Evolutionary conservation across 2,113 vertebrate genomes (phyloP), one percentile per base, ranked within the genome.

Genomic region (Stigmatopora argus): DNA sequence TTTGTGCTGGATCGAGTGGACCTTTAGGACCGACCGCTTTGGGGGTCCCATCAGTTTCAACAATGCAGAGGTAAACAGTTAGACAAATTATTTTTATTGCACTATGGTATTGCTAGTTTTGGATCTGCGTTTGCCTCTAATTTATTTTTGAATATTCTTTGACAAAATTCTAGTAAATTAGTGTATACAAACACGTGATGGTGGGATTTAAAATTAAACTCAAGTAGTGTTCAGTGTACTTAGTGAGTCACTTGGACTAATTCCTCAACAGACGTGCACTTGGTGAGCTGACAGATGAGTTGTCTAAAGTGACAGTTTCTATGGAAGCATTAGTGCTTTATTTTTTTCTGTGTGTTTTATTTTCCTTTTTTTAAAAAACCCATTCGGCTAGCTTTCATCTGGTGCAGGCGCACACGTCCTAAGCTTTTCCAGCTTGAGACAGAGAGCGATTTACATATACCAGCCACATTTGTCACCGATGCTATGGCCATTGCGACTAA

Each of bases 311-410:
- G 35, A 65, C 45, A 35, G 21, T 69, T 74, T 18, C 61, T 62
- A 64, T 49, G 53, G n/a, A 47, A 60, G 49, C 53, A 17, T 47
- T 34, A 55, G 51, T 44, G 19, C 47, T 35, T 58, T 58, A 48
- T 52, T 3, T 0, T 12, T 38, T 14, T 64, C 18, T 44, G 38
- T 41, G 67, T 64, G 62, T 6, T 0, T 9, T 31, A 15, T 60
- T 48, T 57, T 52, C 17, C 19, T 15, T 38, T 63, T 66, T 62
- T 60, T 45, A 26, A 31, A 31, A 23, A 66, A 58, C 3, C 9
- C 2, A 56, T 73, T 66, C 46, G 46, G 26, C 19, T 31, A 62
- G 49, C 59, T 69, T 51, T 68, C 45, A 57, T 62, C 56, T 60
- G 51, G n/a, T 7, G 5, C 23, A 26, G 19, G n/a, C n/a, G 44